Percentiles rank a stretch among this genome's conserved stretches.
Evolutionary conservation across 1,140 invertebrate species (phyloP).

Genomic region (Drosophila pruinosa): DNA sequence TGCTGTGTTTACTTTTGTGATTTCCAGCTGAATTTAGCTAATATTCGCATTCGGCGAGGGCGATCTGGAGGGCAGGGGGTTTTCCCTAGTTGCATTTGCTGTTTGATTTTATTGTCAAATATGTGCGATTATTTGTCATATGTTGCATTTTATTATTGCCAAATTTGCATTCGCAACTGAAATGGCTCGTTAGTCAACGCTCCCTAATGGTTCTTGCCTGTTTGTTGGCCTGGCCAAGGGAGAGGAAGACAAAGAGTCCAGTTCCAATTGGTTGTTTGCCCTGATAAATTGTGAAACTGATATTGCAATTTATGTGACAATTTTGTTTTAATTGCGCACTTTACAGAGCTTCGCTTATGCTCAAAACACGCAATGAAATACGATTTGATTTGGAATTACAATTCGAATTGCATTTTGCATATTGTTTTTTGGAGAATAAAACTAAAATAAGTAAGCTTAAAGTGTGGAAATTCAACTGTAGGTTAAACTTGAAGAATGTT

Average conservation of each 20-base stretch:
- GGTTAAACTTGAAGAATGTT: not conserved
- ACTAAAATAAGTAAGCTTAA: not conserved
- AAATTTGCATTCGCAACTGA: constrained; percentile 71
- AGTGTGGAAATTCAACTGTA: not conserved
- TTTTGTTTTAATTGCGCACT: constrained; percentile 54
- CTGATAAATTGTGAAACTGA: constrained; percentile 52
- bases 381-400: not conserved
- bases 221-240: constrained; percentile 14
- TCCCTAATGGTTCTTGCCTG: constrained; percentile 51
- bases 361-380: constrained; percentile 8
- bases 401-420: not conserved
- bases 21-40: constrained; percentile 46
- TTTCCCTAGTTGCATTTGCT: constrained; percentile 24
- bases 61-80: not conserved
- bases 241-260: not conserved
- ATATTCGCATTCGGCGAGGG: constrained; percentile 7
- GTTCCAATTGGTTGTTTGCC: constrained; percentile 27
- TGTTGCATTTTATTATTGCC: constrained; percentile 77
- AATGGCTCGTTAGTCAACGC: constrained; percentile 58
- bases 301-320: constrained; percentile 59
- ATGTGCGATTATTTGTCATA: constrained; percentile 79
- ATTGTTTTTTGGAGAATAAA: too few relatives aligned
- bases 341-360: constrained; percentile 6
- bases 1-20: constrained; percentile 66
- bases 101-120: constrained; percentile 76